These are phyloP conservation scores for Paralichthys olivaceus DNA, from an alignment of 2,113 vertebrate species.

Conservation along the genomic window DNA sequence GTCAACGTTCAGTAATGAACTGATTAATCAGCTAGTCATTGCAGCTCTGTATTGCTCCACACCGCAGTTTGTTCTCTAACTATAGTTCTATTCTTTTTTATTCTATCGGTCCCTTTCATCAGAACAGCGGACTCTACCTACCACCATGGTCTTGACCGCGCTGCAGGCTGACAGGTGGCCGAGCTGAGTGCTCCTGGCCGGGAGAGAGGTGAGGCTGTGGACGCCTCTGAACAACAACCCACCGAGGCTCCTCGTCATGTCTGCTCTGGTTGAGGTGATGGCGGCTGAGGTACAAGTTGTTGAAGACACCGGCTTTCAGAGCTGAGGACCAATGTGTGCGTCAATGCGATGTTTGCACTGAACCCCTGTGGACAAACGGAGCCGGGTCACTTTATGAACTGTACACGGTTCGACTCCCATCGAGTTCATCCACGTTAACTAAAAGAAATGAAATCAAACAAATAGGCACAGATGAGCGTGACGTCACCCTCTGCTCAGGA, in stretches of 20 bases:
- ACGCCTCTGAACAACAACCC: slow-evolving; percentile 29
- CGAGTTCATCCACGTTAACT: too few species aligned
- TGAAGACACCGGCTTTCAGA: background rate
- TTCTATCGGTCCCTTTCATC: too few species aligned
- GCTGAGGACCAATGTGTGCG: background rate
- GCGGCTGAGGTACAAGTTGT: background rate
- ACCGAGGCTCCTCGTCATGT: slow-evolving; percentile 51
- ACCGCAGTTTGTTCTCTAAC: too few species aligned
- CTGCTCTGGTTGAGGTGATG: slow-evolving; percentile 18
- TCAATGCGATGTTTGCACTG: background rate
- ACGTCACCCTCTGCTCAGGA: too few species aligned
- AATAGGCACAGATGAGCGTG: too few species aligned
- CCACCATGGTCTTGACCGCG: slow-evolving; percentile 53
- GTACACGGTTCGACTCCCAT: too few species aligned
- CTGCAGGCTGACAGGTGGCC: background rate
- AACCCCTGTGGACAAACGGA: background rate
- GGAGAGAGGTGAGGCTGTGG: background rate
- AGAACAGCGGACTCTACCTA: slow-evolving; percentile 44
- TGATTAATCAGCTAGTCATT: too few species aligned
- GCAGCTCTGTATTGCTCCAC: too few species aligned
- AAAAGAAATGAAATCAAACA: too few species aligned
- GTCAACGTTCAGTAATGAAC: too few species aligned
- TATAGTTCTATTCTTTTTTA: too few species aligned
- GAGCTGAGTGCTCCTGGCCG: background rate
- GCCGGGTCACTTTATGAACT: too few species aligned